Evolutionary conservation across 2,113 vertebrate genomes (phyloP).

Genomic region (Theropithecus gelada): DNA sequence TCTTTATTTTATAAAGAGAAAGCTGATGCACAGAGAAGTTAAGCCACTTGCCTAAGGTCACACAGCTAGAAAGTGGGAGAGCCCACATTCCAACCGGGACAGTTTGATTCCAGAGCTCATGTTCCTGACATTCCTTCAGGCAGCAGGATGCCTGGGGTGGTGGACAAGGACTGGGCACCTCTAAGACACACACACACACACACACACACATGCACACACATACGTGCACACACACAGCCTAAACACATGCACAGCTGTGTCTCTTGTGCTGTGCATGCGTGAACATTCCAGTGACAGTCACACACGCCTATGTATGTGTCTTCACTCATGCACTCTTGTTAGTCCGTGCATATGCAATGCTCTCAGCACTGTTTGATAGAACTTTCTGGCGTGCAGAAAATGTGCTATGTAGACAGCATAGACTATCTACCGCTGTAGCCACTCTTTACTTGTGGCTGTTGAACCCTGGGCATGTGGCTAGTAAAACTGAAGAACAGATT

Average conservation of each 20-base stretch:
- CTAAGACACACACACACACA: neutral
- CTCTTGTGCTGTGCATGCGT: neutral
- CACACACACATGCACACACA: neutral
- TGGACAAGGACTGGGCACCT: neutral
- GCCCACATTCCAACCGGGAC: neutral
- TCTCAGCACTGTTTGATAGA: neutral
- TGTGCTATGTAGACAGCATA: neutral
- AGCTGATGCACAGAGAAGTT: conserved; percentile 7
- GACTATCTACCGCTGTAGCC: neutral
- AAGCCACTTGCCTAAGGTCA: conserved; percentile 30
- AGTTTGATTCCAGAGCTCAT: neutral
- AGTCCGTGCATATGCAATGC: rapidly evolving
- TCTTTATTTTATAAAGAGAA: conserved; percentile 2
- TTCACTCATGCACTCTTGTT: neutral
- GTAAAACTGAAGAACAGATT: neutral
- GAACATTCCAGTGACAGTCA: neutral
- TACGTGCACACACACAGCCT: neutral
- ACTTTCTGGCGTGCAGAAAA: neutral
- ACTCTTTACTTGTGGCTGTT: neutral
- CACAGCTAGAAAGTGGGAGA: conserved; percentile 30
- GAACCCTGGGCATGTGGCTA: neutral
- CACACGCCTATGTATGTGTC: rapidly evolving
- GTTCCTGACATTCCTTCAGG: neutral
- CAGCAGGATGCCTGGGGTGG: neutral
- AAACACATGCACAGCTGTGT: neutral